Base-by-base conservation (phyloP, 2,797 vertebrate species). In the Sebastes minor region DNA sequence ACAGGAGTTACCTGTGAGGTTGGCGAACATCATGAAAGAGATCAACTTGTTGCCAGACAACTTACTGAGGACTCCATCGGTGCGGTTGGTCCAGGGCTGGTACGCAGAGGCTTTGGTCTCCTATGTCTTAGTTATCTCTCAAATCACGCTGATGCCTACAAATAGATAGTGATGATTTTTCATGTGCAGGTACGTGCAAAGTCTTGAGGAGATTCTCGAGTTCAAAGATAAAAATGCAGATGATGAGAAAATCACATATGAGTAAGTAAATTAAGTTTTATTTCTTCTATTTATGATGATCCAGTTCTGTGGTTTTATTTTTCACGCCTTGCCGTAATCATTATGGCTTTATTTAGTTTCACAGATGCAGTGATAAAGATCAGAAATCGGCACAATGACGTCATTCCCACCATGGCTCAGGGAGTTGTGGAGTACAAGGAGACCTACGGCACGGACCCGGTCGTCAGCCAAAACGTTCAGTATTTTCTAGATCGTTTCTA, bases 401-500 rank as follows among this genome's bases (percentile, higher is more conserved):
- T 99, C 5, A 97, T 99, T 82, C 98, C 98, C 66, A 99, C 98
- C 0, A 99, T 99, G 99, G 99, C 99, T 74, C 98, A 99, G 94
- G 99, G 99, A 14, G 96, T 99, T 3, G 96, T 97, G 82, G 99
- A 99, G 87, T 99, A 98, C 87, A 99, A 99, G 89, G 98, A 99
- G 84, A 91, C 96, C 55, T 97, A 98, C 63, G 98, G 98, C 76
- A 98, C 97, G 0, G 98, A 99, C 90, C 97, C 97, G 1, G 94
- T 98, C 23, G 98, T 98, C 89, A 99, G 97, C 72, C 98, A 99
- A 85, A 99, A 99, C 0, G 96, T 99, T 79, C 99, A 99, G 95
- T 99, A 99, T 89, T 99, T 99, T 81, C 94, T 99, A 85, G 98
- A 99, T 89, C 98, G 99, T 65, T 99, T 99, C 95, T 99, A 98